phyloP scores from a whole-genome alignment of 2,797 vertebrate species.

The Paratrypauchen microcephalus region DNA sequence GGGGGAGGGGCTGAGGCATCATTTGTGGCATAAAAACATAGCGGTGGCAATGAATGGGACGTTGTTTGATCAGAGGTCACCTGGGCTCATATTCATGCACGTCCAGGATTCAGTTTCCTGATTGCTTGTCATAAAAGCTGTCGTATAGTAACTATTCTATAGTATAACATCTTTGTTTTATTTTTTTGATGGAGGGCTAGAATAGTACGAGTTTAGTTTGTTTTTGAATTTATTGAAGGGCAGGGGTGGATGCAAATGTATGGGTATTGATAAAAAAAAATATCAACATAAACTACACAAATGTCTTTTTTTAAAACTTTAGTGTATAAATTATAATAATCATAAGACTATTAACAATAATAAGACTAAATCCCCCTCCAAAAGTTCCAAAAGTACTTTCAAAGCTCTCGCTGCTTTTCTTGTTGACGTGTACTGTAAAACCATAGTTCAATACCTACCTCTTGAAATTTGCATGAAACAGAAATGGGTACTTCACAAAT shows the following conservation, averaged over 20 bases:
- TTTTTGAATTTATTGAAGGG: not conserved
- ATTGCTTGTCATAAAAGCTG: constrained; percentile 39
- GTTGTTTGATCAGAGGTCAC: constrained; percentile 64
- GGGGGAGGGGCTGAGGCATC: constrained; percentile 33
- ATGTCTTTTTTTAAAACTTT: too few species aligned
- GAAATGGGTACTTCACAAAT: not conserved
- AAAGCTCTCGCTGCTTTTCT: constrained; percentile 23
- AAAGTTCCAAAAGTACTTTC: not conserved
- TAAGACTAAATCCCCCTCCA: not conserved
- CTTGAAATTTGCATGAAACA: constrained; percentile 1
- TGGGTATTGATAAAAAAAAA: not conserved
- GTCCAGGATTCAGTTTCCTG: constrained; percentile 56
- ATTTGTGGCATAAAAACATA: constrained; percentile 52
- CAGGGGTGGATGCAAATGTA: not conserved
- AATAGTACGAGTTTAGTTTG: not conserved
- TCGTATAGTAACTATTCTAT: not conserved
- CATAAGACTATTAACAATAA: too few species aligned
- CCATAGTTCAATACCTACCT: not conserved
- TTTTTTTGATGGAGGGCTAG: not conserved
- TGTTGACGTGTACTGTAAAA: not conserved
- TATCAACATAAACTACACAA: too few species aligned
- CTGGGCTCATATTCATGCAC: constrained; percentile 62
- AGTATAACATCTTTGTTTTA: not conserved
- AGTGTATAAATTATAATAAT: too few species aligned
- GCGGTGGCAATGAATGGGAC: constrained; percentile 43